These are phyloP conservation scores for Conomelus anceps DNA, from an alignment of 2,888 invertebrate genomes.

Conservation along the genomic window DNA sequence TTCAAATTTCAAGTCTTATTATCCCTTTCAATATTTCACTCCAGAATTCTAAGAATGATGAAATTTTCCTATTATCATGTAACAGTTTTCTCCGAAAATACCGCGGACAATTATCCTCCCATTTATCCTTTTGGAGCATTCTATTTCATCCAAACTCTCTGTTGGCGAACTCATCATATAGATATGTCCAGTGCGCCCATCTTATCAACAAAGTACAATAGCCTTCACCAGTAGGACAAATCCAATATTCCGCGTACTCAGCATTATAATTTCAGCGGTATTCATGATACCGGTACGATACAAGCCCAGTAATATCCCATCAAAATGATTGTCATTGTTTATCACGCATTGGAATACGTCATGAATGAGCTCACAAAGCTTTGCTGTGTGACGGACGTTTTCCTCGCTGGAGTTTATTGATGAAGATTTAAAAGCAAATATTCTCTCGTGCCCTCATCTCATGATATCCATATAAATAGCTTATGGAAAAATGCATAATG, in stretches of 20 bases:
- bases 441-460: neutral
- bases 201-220: neutral
- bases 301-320: neutral
- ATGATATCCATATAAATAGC: neutral
- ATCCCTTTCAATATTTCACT: no score
- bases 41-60: no score
- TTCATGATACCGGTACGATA: neutral
- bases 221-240: no score
- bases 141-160: neutral
- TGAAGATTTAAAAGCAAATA: no score
- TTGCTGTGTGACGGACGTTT: neutral
- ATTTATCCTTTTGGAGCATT: neutral
- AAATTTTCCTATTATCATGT: no score
- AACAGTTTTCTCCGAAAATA: no score
- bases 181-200: neutral
- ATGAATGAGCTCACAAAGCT: neutral
- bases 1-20: no score
- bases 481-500: neutral
- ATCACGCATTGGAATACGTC: neutral
- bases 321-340: neutral
- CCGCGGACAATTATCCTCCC: no score
- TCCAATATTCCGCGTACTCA: neutral
- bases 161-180: neutral
- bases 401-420: neutral
- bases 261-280: neutral